Percentiles rank a stretch among this genome's conserved stretches.
These are phyloP conservation scores for Odontamblyopus lacepedii DNA, from an alignment of 2,797 vertebrate genomes.

Conservation along the genomic window DNA sequence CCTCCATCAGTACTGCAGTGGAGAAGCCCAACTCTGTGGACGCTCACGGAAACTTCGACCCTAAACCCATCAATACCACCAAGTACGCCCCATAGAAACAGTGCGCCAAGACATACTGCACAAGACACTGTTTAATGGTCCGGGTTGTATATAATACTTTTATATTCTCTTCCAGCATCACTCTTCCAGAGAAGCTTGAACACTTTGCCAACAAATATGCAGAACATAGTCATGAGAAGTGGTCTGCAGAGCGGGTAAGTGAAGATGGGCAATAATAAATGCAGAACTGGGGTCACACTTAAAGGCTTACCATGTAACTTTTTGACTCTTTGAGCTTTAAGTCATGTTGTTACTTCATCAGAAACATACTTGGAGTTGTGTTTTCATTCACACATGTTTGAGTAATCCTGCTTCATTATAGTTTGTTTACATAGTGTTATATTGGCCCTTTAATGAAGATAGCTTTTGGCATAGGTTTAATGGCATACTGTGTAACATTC, in stretches of 20 bases:
- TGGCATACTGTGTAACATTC: neutral
- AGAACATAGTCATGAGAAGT: constrained; percentile 95
- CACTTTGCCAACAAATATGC: constrained; percentile 93
- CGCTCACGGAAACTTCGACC: constrained; percentile 96
- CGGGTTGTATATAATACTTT: neutral
- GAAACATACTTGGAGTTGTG: no score
- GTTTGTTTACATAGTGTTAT: no score
- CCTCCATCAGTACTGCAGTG: constrained; percentile 82
- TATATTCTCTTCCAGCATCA: constrained; percentile 76
- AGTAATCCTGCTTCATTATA: no score
- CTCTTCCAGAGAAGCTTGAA: constrained; percentile 95
- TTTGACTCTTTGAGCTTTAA: no score
- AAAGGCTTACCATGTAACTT: no score
- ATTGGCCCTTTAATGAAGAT: neutral
- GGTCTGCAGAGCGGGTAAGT: constrained; percentile 95
- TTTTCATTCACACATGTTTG: no score
- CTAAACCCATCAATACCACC: constrained; percentile 90
- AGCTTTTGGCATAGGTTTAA: neutral
- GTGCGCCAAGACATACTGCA: constrained; percentile 4
- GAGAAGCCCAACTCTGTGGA: constrained; percentile 93
- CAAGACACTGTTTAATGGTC: neutral
- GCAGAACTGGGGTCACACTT: no score
- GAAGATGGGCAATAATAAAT: constrained; percentile 12
- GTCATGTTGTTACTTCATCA: no score
- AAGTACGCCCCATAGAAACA: constrained; percentile 80